Conservation (phyloP, 2,797 vertebrate genomes). For the Scarus forsteni region DNA sequence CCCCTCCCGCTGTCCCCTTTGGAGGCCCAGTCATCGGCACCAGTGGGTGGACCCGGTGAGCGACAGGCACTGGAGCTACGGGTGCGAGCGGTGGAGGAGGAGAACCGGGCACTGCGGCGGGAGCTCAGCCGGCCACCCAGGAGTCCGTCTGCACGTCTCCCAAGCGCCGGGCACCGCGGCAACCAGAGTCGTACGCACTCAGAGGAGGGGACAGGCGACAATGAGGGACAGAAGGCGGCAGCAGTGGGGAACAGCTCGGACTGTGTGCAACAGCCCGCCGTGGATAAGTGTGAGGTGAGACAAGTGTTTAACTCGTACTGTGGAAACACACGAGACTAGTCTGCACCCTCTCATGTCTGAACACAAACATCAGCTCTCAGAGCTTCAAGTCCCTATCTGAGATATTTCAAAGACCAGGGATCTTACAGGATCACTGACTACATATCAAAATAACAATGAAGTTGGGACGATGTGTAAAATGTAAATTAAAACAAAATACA, state of each 20-base stretch:
- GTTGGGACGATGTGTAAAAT: too few relatives aligned
- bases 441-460: too few relatives aligned
- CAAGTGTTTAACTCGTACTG: neutral
- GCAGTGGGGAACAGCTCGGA: slow-evolving; percentile 92
- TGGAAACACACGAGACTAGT: too few relatives aligned
- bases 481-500: too few relatives aligned
- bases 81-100: slow-evolving; percentile 94
- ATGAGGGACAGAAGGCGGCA: slow-evolving; percentile 89
- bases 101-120: slow-evolving; percentile 90
- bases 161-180: slow-evolving; percentile 65
- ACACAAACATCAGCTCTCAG: too few relatives aligned
- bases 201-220: slow-evolving; percentile 94
- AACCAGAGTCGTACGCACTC: slow-evolving; percentile 92
- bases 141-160: slow-evolving; percentile 59
- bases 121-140: slow-evolving; percentile 90
- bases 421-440: too few relatives aligned
- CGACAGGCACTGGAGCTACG: slow-evolving; percentile 92
- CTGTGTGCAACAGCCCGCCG: slow-evolving; percentile 92
- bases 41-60: slow-evolving; percentile 83
- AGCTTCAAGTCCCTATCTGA: too few relatives aligned
- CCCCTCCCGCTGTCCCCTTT: slow-evolving; percentile 91
- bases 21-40: slow-evolving; percentile 88
- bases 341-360: too few relatives aligned
- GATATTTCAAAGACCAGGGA: too few relatives aligned
- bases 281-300: slow-evolving; percentile 98